Evolutionary conservation across 1,140 invertebrate species (phyloP).

Genomic region (Drosophila triauraria): DNA sequence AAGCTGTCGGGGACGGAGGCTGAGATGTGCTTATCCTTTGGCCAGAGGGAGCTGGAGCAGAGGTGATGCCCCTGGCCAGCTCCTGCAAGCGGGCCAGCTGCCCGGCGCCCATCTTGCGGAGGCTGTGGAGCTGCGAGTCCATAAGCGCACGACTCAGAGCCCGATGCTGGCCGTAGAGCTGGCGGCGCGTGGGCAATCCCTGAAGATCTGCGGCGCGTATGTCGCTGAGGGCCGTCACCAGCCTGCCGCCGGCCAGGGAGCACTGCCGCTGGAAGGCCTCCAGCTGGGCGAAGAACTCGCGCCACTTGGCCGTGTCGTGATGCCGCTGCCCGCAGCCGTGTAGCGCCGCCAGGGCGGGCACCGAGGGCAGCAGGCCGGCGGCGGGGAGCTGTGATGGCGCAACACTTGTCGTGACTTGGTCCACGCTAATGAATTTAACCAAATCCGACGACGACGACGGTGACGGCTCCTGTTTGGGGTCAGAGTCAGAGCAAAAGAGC

Average conservation of each 20-base stretch:
- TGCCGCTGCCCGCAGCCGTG: slow-evolving; percentile 84
- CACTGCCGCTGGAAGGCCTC: slow-evolving; percentile 86
- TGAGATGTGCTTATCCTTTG: slow-evolving; percentile 27
- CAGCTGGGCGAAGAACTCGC: slow-evolving; percentile 88
- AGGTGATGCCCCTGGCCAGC: slow-evolving; percentile 77
- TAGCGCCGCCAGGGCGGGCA: slow-evolving; percentile 85
- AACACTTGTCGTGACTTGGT: slow-evolving; percentile 85
- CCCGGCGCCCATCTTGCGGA: slow-evolving; percentile 85
- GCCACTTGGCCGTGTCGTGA: slow-evolving; percentile 88
- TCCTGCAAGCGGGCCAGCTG: slow-evolving; percentile 86
- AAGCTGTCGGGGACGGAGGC: slow-evolving; percentile 15
- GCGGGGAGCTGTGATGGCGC: slow-evolving; percentile 84
- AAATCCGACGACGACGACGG: slow-evolving; percentile 52
- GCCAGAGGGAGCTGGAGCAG: slow-evolving; percentile 18
- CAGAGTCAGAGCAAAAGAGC: slow-evolving; percentile 56
- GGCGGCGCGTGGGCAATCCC: slow-evolving; percentile 85
- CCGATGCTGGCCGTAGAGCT: slow-evolving; percentile 86
- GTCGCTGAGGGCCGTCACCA: slow-evolving; percentile 86
- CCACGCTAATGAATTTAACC: slow-evolving; percentile 85
- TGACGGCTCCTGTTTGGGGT: slow-evolving; percentile 53
- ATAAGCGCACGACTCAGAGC: slow-evolving; percentile 85
- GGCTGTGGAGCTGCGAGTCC: slow-evolving; percentile 86
- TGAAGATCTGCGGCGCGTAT: slow-evolving; percentile 85
- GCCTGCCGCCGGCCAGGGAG: slow-evolving; percentile 85
- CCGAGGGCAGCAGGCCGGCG: slow-evolving; percentile 52